Conservation (phyloP, 2,113 vertebrate genomes). For the Acanthisitta chloris region DNA sequence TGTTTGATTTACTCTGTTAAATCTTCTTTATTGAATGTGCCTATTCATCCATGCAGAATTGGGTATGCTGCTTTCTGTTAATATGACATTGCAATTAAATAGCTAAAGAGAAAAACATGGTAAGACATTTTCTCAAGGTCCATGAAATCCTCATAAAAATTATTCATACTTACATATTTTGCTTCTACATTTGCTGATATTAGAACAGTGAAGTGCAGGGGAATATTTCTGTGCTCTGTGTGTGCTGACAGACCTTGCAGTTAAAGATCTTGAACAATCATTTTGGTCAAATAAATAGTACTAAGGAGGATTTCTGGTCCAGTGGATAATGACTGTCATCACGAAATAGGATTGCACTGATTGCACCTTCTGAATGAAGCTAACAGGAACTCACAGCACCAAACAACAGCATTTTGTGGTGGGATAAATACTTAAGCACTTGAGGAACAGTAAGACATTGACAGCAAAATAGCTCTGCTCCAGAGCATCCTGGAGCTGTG, state of each 20-base stretch:
- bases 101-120: slow-evolving; percentile 68
- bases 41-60: slow-evolving; percentile 78
- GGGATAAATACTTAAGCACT: slow-evolving; percentile 41
- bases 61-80: slow-evolving; percentile 77
- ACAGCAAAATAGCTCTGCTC: slow-evolving; percentile 28
- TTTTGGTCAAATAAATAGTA: slow-evolving; percentile 54
- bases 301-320: slow-evolving; percentile 64
- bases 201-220: slow-evolving; percentile 7
- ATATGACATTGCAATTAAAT: slow-evolving; percentile 80
- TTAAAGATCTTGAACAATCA: slow-evolving; percentile 37
- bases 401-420: slow-evolving; percentile 46
- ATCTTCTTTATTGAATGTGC: slow-evolving; percentile 79
- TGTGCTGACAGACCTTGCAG: slow-evolving; percentile 2
- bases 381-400: slow-evolving; percentile 34
- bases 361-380: slow-evolving; percentile 62
- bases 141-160: slow-evolving; percentile 69
- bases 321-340: slow-evolving; percentile 60
- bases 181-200: background rate
- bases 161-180: slow-evolving; percentile 55
- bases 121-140: slow-evolving; percentile 71
- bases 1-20: slow-evolving; percentile 82
- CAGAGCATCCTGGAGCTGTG: background rate
- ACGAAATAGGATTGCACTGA: slow-evolving; percentile 57
- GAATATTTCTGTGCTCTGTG: background rate
- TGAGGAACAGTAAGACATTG: slow-evolving; percentile 54